A percentile compares a stretch with the other conserved stretches of the same genome.
Conservation (phyloP, 2,797 vertebrate genomes). For the Etheostoma nigrum region DNA sequence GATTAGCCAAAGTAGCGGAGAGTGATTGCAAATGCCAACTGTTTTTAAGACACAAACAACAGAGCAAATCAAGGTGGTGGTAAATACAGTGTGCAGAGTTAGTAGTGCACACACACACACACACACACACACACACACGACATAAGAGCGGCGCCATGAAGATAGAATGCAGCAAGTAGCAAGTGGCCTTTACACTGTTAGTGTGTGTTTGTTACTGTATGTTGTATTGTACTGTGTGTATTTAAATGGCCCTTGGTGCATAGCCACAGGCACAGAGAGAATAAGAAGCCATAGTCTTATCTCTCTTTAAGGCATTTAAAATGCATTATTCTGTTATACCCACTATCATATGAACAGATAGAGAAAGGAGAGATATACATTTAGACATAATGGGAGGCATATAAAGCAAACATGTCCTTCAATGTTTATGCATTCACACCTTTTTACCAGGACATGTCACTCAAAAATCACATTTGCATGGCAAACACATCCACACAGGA, state of each 20-base stretch:
- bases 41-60: constrained; percentile 67
- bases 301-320: constrained; percentile 27
- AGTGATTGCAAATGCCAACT: constrained; percentile 62
- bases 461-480: constrained; percentile 43
- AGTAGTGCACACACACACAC: constrained; percentile 6
- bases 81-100: constrained; percentile 25
- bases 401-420: constrained; percentile 43
- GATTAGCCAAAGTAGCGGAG: constrained; percentile 62
- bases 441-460: constrained; percentile 17
- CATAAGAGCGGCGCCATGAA: constrained; percentile 58
- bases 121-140: constrained; percentile 20
- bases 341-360: constrained; percentile 29
- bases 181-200: constrained; percentile 64
- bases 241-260: constrained; percentile 55
- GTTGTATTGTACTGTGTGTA: constrained; percentile 27
- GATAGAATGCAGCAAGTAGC: constrained; percentile 58
- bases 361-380: constrained; percentile 28
- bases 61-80: constrained; percentile 55
- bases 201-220: constrained; percentile 36
- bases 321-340: constrained; percentile 47
- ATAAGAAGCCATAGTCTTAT: constrained; percentile 22
- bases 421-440: constrained; percentile 28
- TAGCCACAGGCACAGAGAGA: constrained; percentile 31
- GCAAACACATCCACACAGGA: constrained; percentile 30
- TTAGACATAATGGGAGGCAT: constrained; percentile 33